Evolutionary conservation across 1,140 invertebrate species (phyloP).

Genomic region (Neuroterus valhalla): DNA sequence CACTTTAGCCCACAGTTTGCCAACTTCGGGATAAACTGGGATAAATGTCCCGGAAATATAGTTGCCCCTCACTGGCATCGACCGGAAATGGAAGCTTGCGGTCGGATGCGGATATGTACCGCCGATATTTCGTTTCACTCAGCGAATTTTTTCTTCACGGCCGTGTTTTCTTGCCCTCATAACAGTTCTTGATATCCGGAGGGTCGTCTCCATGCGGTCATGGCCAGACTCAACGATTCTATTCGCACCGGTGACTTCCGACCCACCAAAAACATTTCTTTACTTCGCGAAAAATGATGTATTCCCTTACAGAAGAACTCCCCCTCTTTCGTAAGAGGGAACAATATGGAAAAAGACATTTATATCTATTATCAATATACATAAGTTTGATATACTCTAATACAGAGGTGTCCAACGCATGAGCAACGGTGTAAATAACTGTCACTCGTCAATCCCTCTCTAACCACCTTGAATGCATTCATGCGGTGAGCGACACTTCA

Average conservation of each 20-base stretch:
- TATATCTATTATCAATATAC: too few relatives aligned
- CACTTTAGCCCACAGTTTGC: slow-evolving; percentile 42
- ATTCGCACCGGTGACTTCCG: slow-evolving; percentile 37
- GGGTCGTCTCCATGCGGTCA: slow-evolving; percentile 46
- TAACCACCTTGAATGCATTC: too few relatives aligned
- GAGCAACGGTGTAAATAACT: too few relatives aligned
- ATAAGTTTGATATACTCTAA: too few relatives aligned
- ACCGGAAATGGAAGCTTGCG: slow-evolving; percentile 78
- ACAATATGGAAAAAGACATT: too few relatives aligned
- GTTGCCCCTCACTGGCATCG: slow-evolving; percentile 65
- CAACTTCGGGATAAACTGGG: slow-evolving; percentile 71
- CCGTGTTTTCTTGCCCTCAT: slow-evolving; percentile 54
- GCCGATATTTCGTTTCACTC: slow-evolving; percentile 68
- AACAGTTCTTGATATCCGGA: slow-evolving; percentile 72
- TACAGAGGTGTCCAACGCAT: too few relatives aligned
- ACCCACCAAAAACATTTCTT: slow-evolving; percentile 5
- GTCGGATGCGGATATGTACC: slow-evolving; percentile 74
- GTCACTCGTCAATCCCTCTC: too few relatives aligned
- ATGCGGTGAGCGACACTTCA: too few relatives aligned
- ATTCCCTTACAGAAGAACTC: neutral
- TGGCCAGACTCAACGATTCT: slow-evolving; percentile 41
- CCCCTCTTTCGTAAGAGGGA: neutral
- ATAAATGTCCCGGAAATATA: slow-evolving; percentile 78
- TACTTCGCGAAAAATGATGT: neutral
- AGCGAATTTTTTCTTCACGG: slow-evolving; percentile 63